A percentile compares a stretch with the other conserved stretches of the same genome.
These are phyloP conservation scores for Bufo gargarizans DNA, from an alignment of 2,113 vertebrate species.

Conservation along the genomic window DNA sequence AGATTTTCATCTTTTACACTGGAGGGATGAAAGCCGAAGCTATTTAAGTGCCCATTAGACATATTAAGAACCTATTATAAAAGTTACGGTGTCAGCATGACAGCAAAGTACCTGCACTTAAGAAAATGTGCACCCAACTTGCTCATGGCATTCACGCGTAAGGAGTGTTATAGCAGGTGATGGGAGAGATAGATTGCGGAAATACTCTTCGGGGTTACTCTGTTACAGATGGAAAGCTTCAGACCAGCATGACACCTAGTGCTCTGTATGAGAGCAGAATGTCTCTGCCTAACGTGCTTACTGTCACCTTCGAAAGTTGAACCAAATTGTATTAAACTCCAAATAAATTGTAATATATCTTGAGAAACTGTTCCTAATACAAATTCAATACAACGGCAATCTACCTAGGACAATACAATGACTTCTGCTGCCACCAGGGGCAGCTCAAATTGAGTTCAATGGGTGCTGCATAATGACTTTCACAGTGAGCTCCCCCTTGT, in stretches of 20 bases:
- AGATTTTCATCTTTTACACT: conserved; percentile 71
- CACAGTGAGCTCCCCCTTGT: too few species aligned
- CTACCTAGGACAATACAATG: background rate
- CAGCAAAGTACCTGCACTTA: conserved; percentile 57
- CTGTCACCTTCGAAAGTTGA: background rate
- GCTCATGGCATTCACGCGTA: background rate
- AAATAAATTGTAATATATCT: background rate
- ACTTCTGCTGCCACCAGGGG: too few species aligned
- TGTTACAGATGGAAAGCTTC: conserved; percentile 1
- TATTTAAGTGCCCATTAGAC: conserved; percentile 67
- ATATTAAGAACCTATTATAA: conserved; percentile 58
- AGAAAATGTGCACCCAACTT: conserved; percentile 46
- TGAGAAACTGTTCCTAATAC: too few species aligned
- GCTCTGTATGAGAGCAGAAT: background rate
- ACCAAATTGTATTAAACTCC: background rate
- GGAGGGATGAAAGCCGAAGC: conserved; percentile 70
- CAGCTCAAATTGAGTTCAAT: too few species aligned
- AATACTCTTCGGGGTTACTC: background rate
- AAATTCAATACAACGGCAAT: too few species aligned
- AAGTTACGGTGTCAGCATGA: conserved; percentile 57
- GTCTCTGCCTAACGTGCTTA: background rate
- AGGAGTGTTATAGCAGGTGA: conserved; percentile 16
- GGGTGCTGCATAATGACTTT: too few species aligned
- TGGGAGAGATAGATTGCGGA: conserved; percentile 25
- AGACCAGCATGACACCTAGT: conserved; percentile 10